Base-by-base conservation (phyloP, 2,113 vertebrate species). In the Heliornis fulica region DNA sequence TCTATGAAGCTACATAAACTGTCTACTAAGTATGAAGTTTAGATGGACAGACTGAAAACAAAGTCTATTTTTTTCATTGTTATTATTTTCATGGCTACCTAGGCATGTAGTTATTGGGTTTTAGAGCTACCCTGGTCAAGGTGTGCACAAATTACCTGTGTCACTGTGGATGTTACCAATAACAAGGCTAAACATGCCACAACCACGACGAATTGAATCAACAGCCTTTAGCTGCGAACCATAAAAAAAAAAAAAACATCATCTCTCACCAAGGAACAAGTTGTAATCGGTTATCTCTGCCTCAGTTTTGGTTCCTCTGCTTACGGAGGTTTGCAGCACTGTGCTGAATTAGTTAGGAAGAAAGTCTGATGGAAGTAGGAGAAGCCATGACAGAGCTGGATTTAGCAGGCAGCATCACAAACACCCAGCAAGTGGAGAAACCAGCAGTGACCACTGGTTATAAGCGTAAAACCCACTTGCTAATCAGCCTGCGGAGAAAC, bases 1-100 rank as follows among this genome's bases (percentile, higher is more conserved):
- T 97, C 93, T 77, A 96, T 87, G 92, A 97, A 98, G 97, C 96
- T 92, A 90, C 96, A 96, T 94, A 97, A 97, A 98, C 97, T 97
- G 97, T 97, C 97, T 94, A 90, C 95, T 93, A 95, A 94, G 77
- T 79, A 90, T 41, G 90, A 89, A 94, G 95, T 74, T 92, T 95
- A 97, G 93, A 97, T 2, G 3, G 88, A 94, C 81, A 89, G 68
- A 86, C 95, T 82, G 92, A 96, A 96, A 95, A 95, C 88, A 96
- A 72, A 90, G 64, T 80, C 57, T 54, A 51, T 68, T 29, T 51
- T 81, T 94, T 89, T 94, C 29, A 89, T 17, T 89, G 32, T 57
- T 70, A 3, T 60, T 78, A 93, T 91, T 93, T 88, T 59, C 87
- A 51, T 75, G 79, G 40, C 72, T 90, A 71, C 38, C 43, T 34